Evolutionary conservation across 1,140 invertebrate species (phyloP), one percentile per base, ranked within the genome.

Genomic region (Drosophila lacertosa): DNA sequence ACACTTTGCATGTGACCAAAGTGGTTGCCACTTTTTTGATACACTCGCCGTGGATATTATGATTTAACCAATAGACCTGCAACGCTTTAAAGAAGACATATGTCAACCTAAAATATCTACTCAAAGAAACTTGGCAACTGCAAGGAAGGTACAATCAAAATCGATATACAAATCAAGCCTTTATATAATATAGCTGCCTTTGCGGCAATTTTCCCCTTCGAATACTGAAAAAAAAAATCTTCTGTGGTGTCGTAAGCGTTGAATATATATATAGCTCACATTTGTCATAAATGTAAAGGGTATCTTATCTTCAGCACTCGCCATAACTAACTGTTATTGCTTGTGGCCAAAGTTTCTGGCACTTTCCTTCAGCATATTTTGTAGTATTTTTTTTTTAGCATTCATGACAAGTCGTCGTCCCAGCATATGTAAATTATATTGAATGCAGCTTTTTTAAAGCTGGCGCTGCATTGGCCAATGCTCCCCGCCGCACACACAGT

Each of bases 341-440:
- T 35, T 48, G 48, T 18, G 24, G 2, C 16, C 13, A 16, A 32
- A 42, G 54, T 57, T 39, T 40, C 37, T 42, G 39, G 54, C 54
- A 57, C 39, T 42, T 26, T 57, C 22, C 37, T 57, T 55, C 22
- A 13, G n/a, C 6, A 53, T 40, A 15, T 40, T 37, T 50, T 7
- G 40, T 35, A 5, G 35, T 24, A 7, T 33, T 50, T 40, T 40
- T 51, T 48, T 22, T 48, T 32, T 48, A 11, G 16, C 16, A 39
- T 37, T 37, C 50, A 50, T 18, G 29, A 47, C 47, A 50, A 50
- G 44, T 47, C 24, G 44, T 29, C 45, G 45, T n/a, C 26, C 10
- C 47, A 32, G 51, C 51, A 54, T 39, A 54, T 54, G 51, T 54
- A 58, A 66, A 48, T 66, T 66, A 26, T 57, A 40, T 54, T 54